Evolutionary conservation across 2,888 invertebrate genomes (phyloP).

Genomic region (Abscondita cerata): DNA sequence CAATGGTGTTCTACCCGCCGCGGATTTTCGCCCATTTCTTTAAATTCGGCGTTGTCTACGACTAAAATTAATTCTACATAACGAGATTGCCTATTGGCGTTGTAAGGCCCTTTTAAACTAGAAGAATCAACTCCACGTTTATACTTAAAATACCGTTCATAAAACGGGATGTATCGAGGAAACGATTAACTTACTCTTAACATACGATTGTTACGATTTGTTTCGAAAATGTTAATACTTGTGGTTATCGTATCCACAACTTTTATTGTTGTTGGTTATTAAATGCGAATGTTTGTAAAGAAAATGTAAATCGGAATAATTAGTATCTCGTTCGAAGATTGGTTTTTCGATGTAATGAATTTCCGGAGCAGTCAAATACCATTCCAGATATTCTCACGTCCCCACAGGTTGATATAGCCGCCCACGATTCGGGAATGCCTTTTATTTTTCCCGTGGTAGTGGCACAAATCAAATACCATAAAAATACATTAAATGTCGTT

Average conservation of each 20-base stretch:
- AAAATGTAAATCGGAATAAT: constrained; percentile 60
- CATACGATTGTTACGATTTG: constrained; percentile 64
- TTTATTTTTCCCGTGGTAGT: constrained; percentile 80
- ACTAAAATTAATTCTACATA: constrained; percentile 91
- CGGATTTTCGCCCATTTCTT: constrained; percentile 76
- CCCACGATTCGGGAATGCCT: constrained; percentile 75
- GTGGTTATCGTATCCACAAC: constrained; percentile 61
- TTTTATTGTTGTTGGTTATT: constrained; percentile 62
- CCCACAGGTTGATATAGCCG: constrained; percentile 81
- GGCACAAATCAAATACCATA: constrained; percentile 76
- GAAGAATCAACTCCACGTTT: constrained; percentile 69
- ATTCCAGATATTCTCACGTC: constrained; percentile 74
- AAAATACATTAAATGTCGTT: not conserved
- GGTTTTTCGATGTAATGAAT: constrained; percentile 75
- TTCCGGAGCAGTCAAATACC: constrained; percentile 77
- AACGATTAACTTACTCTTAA: constrained; percentile 66
- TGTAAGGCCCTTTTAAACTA: constrained; percentile 81
- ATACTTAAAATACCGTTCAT: constrained; percentile 71
- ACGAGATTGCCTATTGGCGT: constrained; percentile 83
- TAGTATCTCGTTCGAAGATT: constrained; percentile 19
- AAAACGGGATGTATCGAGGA: too few species aligned
- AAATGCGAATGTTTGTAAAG: constrained; percentile 73
- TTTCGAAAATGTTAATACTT: constrained; percentile 40
- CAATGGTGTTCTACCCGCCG: constrained; percentile 80
- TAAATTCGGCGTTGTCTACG: constrained; percentile 85